Evolutionary conservation across 2,888 invertebrate genomes (phyloP), one percentile per base, ranked within the genome.

Genomic region (Apocheima hispidaria): DNA sequence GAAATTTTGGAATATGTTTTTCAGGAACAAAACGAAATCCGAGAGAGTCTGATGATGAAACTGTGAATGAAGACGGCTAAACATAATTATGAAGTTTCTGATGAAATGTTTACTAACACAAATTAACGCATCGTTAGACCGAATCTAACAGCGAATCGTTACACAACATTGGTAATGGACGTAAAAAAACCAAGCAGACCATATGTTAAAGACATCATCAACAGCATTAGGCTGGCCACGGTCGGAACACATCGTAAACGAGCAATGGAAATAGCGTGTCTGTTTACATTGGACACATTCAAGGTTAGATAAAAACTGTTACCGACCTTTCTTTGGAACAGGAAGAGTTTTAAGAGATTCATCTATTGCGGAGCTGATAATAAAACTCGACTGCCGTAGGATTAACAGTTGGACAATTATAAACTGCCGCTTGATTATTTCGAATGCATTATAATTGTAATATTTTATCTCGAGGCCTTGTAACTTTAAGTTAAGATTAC

Each of bases 231-330:
- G 26, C 46, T 28, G 40, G 46, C 26, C 59, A 55, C 50, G 56
- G 61, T 58, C 63, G 63, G 50, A 62, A 61, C 51, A 60, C 48
- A 53, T 78, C 73, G 77, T 79, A 76, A 79, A 79, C 65, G 71
- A 64, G 59, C 65, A 60, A 65, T 73, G 70, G 69, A 78, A 74
- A 72, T 72, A 69, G 69, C 66, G 63, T 75, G 72, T 75, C 70
- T 78, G 79, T 77, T 79, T 81, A 72, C 68, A 68, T 78, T 76
- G 69, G 65, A 72, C 63, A 65, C 49, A 67, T 59, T 68, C 78
- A 83, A 82, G 83, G 83, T 77, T 77, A 68, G 59, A 67, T 68
- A 65, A 60, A 26, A 73, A 71, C 58, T 46, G 48, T 44, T 62
- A 35, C 55, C 10, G 12, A 55, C 26, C 59, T 57, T 56, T 56